Evolutionary conservation across 2,113 vertebrate genomes (phyloP).

Genomic region (Ellobius talpinus): DNA sequence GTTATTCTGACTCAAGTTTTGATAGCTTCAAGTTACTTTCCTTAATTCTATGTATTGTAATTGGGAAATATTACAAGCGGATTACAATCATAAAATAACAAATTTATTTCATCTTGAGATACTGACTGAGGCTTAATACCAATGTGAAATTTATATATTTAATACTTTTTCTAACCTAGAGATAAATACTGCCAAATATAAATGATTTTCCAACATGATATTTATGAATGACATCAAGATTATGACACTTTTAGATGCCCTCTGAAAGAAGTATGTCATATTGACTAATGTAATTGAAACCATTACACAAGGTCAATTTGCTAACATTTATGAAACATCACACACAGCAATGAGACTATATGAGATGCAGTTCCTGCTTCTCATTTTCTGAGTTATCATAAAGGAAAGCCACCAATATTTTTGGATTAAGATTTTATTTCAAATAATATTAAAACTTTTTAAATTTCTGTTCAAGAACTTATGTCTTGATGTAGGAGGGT

Average conservation of each 20-base stretch:
- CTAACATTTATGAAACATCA: background rate
- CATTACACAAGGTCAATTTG: background rate
- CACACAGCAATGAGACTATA: background rate
- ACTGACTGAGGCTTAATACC: background rate
- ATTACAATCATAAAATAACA: background rate
- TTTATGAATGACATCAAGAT: background rate
- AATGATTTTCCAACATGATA: conserved; percentile 33
- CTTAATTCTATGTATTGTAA: background rate
- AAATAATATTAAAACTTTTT: conserved; percentile 20
- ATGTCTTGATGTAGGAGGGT: too few relatives aligned
- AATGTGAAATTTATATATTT: background rate
- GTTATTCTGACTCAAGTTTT: background rate
- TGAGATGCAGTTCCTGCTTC: background rate
- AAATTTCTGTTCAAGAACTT: background rate
- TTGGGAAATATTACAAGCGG: background rate
- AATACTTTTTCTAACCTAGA: background rate
- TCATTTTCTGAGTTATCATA: background rate
- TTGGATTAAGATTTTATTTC: background rate
- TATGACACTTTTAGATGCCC: background rate
- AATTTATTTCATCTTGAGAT: background rate
- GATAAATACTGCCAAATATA: background rate
- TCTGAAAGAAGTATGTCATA: background rate
- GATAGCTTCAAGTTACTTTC: background rate
- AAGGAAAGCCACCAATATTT: background rate
- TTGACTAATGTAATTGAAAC: conserved; percentile 7